phyloP scores from a whole-genome alignment of 92 coral and sea anemone species.

The Parazoanthus swiftii region DNA sequence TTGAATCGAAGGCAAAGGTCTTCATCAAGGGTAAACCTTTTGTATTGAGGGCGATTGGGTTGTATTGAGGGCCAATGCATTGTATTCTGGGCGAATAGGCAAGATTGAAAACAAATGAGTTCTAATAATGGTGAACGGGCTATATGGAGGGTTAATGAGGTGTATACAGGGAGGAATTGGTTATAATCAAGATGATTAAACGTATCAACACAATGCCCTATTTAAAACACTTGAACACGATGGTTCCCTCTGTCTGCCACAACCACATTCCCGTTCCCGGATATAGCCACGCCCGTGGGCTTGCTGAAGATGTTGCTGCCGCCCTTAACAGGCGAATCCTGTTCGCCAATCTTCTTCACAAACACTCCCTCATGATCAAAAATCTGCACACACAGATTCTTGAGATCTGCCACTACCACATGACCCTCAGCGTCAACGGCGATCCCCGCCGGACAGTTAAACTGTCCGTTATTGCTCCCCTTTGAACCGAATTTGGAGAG shows the following conservation, averaged over 20 bases:
- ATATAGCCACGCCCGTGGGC: constrained; percentile 77
- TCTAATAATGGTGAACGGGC: not conserved
- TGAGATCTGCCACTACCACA: constrained; percentile 85
- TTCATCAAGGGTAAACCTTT: too few relatives aligned
- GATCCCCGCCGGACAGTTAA: constrained; percentile 89
- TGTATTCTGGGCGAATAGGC: too few relatives aligned
- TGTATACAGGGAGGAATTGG: not conserved
- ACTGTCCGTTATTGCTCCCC: constrained; percentile 73
- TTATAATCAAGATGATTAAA: too few relatives aligned
- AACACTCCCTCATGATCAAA: constrained; percentile 70
- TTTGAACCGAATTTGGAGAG: constrained; percentile 75
- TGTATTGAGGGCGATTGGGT: not conserved
- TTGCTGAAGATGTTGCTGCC: constrained; percentile 61
- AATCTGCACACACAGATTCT: constrained; percentile 73
- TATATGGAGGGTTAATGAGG: not conserved
- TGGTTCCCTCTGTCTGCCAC: constrained; percentile 87
- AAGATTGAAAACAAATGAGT: too few relatives aligned
- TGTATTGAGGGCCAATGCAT: too few relatives aligned
- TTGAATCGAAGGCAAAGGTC: not conserved
- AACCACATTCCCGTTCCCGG: constrained; percentile 74
- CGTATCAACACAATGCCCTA: not conserved
- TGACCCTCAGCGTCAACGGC: constrained; percentile 85
- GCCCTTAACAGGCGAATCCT: constrained; percentile 53
- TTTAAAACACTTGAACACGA: constrained; percentile 63
- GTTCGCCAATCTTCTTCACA: constrained; percentile 70